These are phyloP conservation scores for Rhabdornis inornatus DNA, from an alignment of 2,113 vertebrate species.

Conservation along the genomic window DNA sequence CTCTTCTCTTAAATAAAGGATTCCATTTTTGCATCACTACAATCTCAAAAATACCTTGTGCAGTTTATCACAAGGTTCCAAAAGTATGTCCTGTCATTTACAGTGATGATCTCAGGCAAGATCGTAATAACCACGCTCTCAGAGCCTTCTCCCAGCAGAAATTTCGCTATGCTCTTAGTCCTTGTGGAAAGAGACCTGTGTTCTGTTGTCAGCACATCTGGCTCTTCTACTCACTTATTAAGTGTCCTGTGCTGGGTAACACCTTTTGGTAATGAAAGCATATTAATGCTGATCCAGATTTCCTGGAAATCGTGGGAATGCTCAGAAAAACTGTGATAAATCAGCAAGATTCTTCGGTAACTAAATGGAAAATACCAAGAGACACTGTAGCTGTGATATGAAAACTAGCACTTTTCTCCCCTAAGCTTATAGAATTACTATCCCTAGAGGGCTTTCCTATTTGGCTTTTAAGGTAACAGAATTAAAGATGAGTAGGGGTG, in stretches of 20 bases:
- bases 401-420: background rate
- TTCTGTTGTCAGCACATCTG: background rate
- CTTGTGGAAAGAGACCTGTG: background rate
- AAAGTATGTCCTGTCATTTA: background rate
- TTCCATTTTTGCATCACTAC: background rate
- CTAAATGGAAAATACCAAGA: background rate
- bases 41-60: background rate
- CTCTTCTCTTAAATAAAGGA: background rate
- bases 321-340: background rate
- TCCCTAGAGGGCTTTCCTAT: background rate
- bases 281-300: background rate
- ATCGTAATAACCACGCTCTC: accelerated
- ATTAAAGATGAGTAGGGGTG: background rate
- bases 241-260: background rate
- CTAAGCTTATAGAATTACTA: background rate
- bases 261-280: background rate
- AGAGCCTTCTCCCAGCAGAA: background rate
- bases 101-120: background rate
- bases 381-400: background rate
- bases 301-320: background rate
- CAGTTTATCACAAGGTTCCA: background rate
- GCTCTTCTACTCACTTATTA: background rate
- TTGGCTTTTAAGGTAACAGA: constrained; percentile 5
- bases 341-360: background rate
- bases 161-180: background rate